Evolutionary conservation across 2,888 invertebrate genomes (phyloP).

Genomic region (Scelioninae gen. 2): DNA sequence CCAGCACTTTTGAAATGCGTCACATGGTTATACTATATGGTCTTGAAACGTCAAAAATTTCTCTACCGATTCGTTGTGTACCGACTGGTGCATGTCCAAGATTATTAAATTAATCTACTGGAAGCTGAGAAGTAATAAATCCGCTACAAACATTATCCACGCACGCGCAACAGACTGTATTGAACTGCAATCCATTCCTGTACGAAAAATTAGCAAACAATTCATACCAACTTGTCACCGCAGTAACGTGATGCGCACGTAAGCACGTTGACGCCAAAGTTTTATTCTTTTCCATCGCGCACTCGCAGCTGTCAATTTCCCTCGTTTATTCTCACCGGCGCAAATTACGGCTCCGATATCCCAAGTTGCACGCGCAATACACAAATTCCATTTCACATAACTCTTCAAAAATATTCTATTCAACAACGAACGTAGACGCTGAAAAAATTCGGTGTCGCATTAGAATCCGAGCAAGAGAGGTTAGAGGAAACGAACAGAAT

Average conservation of each 20-base stretch:
- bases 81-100: no score
- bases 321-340: conserved; percentile 32
- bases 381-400: conserved; percentile 45
- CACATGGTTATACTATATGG: no score
- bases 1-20: no score
- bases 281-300: conserved; percentile 31
- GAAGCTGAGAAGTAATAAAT: no score
- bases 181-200: conserved; percentile 27
- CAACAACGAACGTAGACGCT: conserved; percentile 28
- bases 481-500: conserved; percentile 28
- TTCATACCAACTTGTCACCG: conserved; percentile 23
- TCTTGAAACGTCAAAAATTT: no score
- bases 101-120: no score
- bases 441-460: conserved; percentile 45
- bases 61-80: no score
- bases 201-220: conserved; percentile 43
- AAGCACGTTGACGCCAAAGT: conserved; percentile 28
- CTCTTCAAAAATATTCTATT: conserved; percentile 44
- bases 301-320: conserved; percentile 38
- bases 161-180: conserved; percentile 23
- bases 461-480: conserved; percentile 37
- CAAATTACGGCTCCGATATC: conserved; percentile 41
- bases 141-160: conserved; percentile 9
- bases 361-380: conserved; percentile 21
- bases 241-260: conserved; percentile 27